Conservation (phyloP, 2,888 invertebrate species). For the Chrysodeixis includens region DNA sequence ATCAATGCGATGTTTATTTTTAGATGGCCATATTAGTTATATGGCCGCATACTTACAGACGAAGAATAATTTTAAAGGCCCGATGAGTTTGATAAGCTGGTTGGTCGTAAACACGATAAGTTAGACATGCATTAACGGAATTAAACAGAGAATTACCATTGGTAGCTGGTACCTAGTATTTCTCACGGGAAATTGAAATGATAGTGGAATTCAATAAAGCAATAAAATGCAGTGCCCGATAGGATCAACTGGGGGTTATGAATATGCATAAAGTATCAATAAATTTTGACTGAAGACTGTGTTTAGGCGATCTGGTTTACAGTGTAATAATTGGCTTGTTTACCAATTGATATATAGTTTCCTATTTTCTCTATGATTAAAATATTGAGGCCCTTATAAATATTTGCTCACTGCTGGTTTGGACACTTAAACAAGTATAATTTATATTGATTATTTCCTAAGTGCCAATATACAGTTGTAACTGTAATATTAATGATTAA, state of each 20-base stretch:
- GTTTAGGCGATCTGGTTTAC: slow-evolving; percentile 34
- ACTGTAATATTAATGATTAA: slow-evolving; percentile 4
- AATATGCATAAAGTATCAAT: slow-evolving; percentile 52
- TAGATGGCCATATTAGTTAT: slow-evolving; percentile 51
- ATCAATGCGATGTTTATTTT: slow-evolving; percentile 65
- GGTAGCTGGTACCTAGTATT: slow-evolving; percentile 35
- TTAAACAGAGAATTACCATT: slow-evolving; percentile 54
- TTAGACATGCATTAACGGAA: slow-evolving; percentile 42
- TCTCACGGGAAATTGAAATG: slow-evolving; percentile 63
- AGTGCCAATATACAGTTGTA: no score
- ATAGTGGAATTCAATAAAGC: slow-evolving; percentile 34
- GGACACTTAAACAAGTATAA: background rate
- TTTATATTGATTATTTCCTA: no score
- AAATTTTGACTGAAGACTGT: slow-evolving; percentile 34
- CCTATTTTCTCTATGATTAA: slow-evolving; percentile 35
- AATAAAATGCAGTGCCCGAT: slow-evolving; percentile 57
- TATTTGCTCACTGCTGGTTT: background rate
- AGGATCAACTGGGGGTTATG: slow-evolving; percentile 44
- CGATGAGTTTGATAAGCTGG: slow-evolving; percentile 51
- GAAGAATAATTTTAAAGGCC: slow-evolving; percentile 48
- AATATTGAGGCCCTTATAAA: slow-evolving; percentile 12
- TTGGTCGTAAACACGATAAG: slow-evolving; percentile 51
- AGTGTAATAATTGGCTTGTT: slow-evolving; percentile 27
- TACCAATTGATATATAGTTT: slow-evolving; percentile 38
- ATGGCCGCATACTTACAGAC: slow-evolving; percentile 42